Evolutionary conservation across 2,113 vertebrate genomes (phyloP).

Genomic region (Eclectus roratus): DNA sequence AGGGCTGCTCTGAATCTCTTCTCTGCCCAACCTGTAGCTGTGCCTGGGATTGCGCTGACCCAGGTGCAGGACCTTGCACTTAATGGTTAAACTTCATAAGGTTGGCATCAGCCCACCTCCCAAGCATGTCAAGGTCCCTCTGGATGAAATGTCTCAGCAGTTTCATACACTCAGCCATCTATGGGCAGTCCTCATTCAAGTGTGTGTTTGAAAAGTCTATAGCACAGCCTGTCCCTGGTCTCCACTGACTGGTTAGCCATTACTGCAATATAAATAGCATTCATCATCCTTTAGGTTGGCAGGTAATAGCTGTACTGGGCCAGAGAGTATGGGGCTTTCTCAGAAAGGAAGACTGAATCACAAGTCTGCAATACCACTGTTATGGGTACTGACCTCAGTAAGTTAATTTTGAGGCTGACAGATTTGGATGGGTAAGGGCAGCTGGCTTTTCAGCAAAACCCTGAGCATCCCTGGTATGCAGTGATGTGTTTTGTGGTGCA

Average conservation of each 20-base stretch:
- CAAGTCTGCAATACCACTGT: neutral
- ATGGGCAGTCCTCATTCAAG: conserved; percentile 3
- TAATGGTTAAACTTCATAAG: too few species aligned
- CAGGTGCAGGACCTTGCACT: too few species aligned
- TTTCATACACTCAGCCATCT: neutral
- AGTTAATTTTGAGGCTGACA: conserved; percentile 20
- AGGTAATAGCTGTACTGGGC: conserved; percentile 34
- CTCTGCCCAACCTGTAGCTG: too few species aligned
- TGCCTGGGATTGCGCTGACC: too few species aligned
- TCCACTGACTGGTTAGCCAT: conserved; percentile 41
- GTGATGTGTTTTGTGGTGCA: neutral
- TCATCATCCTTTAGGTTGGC: conserved; percentile 57
- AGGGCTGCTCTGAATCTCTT: too few species aligned
- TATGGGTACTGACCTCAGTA: conserved; percentile 15
- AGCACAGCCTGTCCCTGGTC: conserved; percentile 40
- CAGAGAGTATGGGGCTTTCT: neutral
- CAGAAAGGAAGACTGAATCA: conserved; percentile 22
- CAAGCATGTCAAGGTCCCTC: too few species aligned
- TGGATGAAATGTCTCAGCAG: neutral
- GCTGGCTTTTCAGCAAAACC: neutral
- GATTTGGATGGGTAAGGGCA: neutral
- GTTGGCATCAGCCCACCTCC: too few species aligned
- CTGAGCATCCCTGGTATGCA: neutral
- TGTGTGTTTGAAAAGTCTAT: neutral
- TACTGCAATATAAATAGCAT: conserved; percentile 52